These are phyloP conservation scores for Ranitomeya imitator DNA, from an alignment of 2,113 vertebrate species.

Conservation along the genomic window DNA sequence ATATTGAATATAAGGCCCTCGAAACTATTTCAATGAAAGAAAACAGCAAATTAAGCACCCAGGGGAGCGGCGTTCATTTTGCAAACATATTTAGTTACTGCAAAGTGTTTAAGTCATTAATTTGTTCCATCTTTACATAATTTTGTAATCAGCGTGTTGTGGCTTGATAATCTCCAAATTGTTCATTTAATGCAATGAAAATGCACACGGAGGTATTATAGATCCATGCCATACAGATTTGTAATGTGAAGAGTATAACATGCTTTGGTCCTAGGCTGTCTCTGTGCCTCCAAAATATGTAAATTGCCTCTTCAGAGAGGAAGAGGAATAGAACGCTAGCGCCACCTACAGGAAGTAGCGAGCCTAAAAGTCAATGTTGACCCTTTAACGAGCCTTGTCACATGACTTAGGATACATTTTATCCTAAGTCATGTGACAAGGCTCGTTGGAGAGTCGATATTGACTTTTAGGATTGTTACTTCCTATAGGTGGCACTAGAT, in stretches of 20 bases:
- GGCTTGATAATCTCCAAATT: neutral
- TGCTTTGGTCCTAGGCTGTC: neutral
- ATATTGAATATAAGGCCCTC: constrained; percentile 35
- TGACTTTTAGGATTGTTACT: no score
- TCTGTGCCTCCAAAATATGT: neutral
- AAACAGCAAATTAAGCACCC: constrained; percentile 24
- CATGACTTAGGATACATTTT: no score
- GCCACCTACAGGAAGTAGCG: no score
- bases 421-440: no score
- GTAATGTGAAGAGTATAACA: neutral
- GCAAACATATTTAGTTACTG: constrained; percentile 43
- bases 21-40: constrained; percentile 17
- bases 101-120: constrained; percentile 49
- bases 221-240: neutral
- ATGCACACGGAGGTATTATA: neutral
- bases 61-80: constrained; percentile 34
- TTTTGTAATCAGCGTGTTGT: constrained; percentile 9
- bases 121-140: constrained; percentile 35
- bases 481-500: no score
- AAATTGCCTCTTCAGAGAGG: no score
- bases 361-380: no score
- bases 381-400: no score
- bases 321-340: no score
- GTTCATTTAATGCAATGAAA: neutral
- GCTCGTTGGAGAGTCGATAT: no score